Base-by-base conservation (phyloP, 2,797 vertebrate genomes). In the Xerus rutilus region DNA sequence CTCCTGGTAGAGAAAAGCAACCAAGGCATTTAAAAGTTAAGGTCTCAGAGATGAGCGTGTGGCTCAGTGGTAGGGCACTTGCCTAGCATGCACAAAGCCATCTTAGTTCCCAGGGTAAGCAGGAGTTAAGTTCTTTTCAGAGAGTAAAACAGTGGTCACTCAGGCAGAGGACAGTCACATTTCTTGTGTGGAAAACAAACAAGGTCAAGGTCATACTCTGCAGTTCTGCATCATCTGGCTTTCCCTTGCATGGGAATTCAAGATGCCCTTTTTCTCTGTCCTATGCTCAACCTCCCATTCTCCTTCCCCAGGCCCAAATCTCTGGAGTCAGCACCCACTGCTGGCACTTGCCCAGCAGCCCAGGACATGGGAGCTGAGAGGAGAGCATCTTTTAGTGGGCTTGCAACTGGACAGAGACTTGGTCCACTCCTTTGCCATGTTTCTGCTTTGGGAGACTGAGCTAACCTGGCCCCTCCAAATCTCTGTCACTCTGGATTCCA, bases 121-220 rank as follows among this genome's bases (percentile, higher is more conserved):
- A 32, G 28, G 30, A 32, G 18, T 39, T n/a, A 86, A 59, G 49
- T 30, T 94, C 45, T 79, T 73, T 90, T 95, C 5, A 83, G 45
- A 82, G 81, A 86, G 52, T 62, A 17, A n/a, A 82, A 32, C 92
- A 96, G 78, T 89, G 21, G 23, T 95, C 83, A 76, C 2, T 2
- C 1, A 62, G 45, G 67, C 62, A 96, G 92, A 57, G 21, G 69
- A 35, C 8, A 90, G 83, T 65, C n/a, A 23, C 1, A 0, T 54
- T 86, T 87, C 57, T 89, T 97, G 45, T 39, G 35, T 52, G 76
- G 17, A 84, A 96, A 87, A 45, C 7, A 25, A 95, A 57, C 78
- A 92, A 78, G 20, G 30, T 30, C 73, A 30, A 7, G 4, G 20
- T 30, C 73, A 32, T 7, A 2, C 28, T 64, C 78, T 69, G 64